Evolutionary conservation across 2,113 vertebrate species (phyloP).

Genomic region (Paratilapia polleni): DNA sequence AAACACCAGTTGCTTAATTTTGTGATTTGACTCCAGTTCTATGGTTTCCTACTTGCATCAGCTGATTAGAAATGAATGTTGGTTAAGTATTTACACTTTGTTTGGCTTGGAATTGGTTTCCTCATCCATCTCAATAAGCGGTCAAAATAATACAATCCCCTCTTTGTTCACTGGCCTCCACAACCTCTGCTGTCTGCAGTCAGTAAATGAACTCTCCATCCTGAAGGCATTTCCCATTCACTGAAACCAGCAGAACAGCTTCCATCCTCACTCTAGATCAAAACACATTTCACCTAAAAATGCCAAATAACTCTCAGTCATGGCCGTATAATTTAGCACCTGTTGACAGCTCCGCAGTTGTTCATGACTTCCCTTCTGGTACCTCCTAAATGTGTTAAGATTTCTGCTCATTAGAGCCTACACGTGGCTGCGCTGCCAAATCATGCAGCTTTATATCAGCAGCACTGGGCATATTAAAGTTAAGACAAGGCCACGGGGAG

Average conservation of each 20-base stretch:
- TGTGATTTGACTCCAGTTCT: not conserved
- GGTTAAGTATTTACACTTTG: constrained; percentile 37
- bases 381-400: not conserved
- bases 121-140: not conserved
- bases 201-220: constrained; percentile 23
- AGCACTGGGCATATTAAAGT: not conserved
- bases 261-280: constrained; percentile 9
- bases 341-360: constrained; percentile 34
- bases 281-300: constrained; percentile 11
- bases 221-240: not conserved
- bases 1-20: not conserved
- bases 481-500: not conserved
- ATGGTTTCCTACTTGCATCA: not conserved
- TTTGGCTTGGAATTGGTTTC: constrained; percentile 12
- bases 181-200: not conserved
- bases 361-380: not conserved
- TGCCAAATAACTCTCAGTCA: constrained; percentile 26
- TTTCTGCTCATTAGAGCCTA: constrained; percentile 30
- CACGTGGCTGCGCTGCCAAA: not conserved
- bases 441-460: constrained; percentile 10
- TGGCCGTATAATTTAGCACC: constrained; percentile 26
- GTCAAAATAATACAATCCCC: constrained; percentile 26
- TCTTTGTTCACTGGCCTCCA: constrained; percentile 24
- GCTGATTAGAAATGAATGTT: not conserved
- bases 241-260: not conserved